Base-by-base conservation (phyloP, 53 echinoderm and acorn worm species). In the Zoroaster sp. region DNA sequence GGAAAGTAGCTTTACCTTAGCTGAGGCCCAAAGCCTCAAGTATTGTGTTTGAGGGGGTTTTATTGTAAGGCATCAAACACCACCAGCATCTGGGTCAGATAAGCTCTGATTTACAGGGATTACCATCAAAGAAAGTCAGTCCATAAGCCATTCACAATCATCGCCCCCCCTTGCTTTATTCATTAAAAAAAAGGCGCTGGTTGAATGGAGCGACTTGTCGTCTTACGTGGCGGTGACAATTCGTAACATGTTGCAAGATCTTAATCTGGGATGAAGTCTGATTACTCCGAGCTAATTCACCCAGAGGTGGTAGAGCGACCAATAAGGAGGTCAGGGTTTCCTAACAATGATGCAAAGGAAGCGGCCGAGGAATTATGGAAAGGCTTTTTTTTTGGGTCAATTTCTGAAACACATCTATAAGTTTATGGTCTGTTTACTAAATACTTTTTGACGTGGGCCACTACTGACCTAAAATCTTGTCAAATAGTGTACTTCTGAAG, bases 191-290 rank as follows among this genome's bases (percentile, higher is more conserved):
- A 35, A 35, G 12, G 75, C 33, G 17, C 46, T n/a, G 44, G 75
- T 46, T 75, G 75, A 75, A 75, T 75, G 70, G 59, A 10, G 54
- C 78, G 28, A 28, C 65, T 59, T 80, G 81, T 80, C 81, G 31
- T 80, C 81, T 80, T 80, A 66, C 42, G 32, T 66, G 39, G 81
- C 39, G 35, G 35, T 80, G 81, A 80, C 81, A 80, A 80, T 80
- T 80, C 33, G 81, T 80, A 80, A 80, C 81, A 80, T 80, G 81
- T 80, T 66, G 81, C 81, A 10, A 80, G 81, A 80, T 80, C 42
- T 18, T 80, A 80, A 80, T 80, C 81, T 63, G 66, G 66, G 32
- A 25, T 55, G n/a, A 78, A 37, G 45, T n/a, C 78, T 78, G 28
- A 44, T 53, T 35, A 78, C 78, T 54, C 28, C 1, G 55, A 20